A percentile compares a stretch with the other conserved stretches of the same genome.
phyloP scores from a whole-genome alignment of 1,140 invertebrate species.

The Diabrotica virgifera region DNA sequence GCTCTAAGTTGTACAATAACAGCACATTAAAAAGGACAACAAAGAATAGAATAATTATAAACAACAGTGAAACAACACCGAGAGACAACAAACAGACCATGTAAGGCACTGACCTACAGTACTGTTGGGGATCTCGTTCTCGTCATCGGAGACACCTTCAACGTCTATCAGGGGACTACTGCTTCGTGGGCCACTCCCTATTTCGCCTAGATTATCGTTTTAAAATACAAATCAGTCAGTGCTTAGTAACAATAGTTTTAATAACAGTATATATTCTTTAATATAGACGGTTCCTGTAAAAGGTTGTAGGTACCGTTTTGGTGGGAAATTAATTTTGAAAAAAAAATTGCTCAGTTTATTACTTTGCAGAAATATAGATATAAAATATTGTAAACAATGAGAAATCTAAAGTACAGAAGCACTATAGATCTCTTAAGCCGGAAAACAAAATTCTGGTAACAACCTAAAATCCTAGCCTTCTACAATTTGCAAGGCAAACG shows the following conservation, averaged over 20 bases:
- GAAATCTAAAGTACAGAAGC: no score
- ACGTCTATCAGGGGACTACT: slow-evolving; percentile 72
- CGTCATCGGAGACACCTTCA: slow-evolving; percentile 66
- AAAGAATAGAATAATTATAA: slow-evolving; percentile 15
- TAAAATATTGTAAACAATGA: no score
- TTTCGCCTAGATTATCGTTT: slow-evolving; percentile 58
- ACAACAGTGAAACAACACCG: slow-evolving; percentile 43
- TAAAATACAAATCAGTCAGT: slow-evolving; percentile 29
- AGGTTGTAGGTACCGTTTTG: no score
- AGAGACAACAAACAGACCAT: slow-evolving; percentile 44
- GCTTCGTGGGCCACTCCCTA: slow-evolving; percentile 58
- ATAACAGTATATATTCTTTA: no score
- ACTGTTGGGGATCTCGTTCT: slow-evolving; percentile 51
- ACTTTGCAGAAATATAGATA: no score
- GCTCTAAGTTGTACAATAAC: neutral
- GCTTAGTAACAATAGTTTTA: neutral
- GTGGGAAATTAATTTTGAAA: no score
- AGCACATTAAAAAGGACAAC: slow-evolving; percentile 13
- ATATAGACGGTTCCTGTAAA: no score
- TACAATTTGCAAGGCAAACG: no score
- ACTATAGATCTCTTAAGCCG: no score
- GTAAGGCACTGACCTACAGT: slow-evolving; percentile 59
- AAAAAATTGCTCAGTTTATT: no score
- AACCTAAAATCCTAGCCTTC: no score
- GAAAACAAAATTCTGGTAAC: no score